Base-by-base conservation (phyloP, 2,797 vertebrate genomes). In the Chelmon rostratus region DNA sequence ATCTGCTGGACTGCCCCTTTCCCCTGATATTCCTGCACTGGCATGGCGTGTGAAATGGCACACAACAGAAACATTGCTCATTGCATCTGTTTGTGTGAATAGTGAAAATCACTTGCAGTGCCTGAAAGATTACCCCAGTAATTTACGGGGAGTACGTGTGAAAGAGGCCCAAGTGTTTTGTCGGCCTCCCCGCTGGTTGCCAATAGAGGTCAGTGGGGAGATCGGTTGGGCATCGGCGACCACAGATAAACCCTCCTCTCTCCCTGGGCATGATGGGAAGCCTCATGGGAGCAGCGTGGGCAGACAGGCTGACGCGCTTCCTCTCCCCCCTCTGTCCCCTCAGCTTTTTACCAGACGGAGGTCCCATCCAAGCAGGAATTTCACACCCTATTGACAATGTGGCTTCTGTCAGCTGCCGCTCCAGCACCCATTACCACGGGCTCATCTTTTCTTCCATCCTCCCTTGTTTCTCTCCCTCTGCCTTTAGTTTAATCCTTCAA, bases 381-480 rank as follows among this genome's bases (percentile, higher is more conserved):
- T 94, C 91, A 92, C 94, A 95, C 94, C 92, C 91, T 93, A 90
- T 92, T 95, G 93, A 94, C 92, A 94, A 91, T 83, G 91, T 85
- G 89, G 85, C 91, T 93, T 92, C 92, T 94, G 92, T 94, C 92
- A 93, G 93, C 93, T 94, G 93, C 91, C 63, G 88, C 90, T 83
- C 73, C 80, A 72, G 73, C 84, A 83, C 73, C 84, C 81, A 86
- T 92, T 88, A 92, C 92, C 88, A 87, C 70, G 31, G 49, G 68
- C 86, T 91, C 89, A 86, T 91, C 91, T 91, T 89, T 89, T 84
- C 87, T 89, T 90, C 90, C 53, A 63, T 86, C 75, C 83, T 63
- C 74, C 59, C 86, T 81, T 62, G 78, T 80, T 79, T 74, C 73
- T 44, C 57, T 69, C 64, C 37, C 33, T 71, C 31, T 5, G 21